Base-by-base conservation (phyloP, 23 tunicate genomes). In the Clavelina lepadiformis region DNA sequence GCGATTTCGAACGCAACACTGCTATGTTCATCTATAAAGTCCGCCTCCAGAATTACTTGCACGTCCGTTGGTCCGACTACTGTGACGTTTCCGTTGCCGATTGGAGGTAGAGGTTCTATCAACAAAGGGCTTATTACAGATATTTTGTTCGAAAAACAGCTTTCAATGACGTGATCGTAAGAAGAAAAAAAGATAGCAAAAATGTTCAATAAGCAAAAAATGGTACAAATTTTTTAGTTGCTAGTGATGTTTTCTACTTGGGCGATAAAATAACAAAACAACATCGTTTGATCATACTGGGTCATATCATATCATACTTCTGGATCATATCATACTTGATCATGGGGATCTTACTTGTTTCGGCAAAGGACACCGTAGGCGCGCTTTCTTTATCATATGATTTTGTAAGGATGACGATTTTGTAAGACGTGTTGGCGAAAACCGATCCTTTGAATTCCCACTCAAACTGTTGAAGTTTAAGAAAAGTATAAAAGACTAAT, bases 1-100 rank as follows among this genome's bases (percentile, higher is more conserved):
- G 71, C 51, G 21, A 75, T n/a, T 3, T 19, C 11, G 34, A 75
- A 51, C 23, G 51, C 33, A 29, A 63, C 44, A 5, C 33, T 4
- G 28, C 41, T 63, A 63, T 24, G 62, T 22, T 33, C 57, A 23
- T 33, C 27, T 51, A n/a, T 11, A 28, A 24, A 7, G 28, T 13
- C 5, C 0, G 31, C 31, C 57, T 44, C 22, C 3, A 59, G 47
- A 2, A n/a, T 27, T 15, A 73, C 23, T 19, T 28, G 28, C 11
- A 73, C 50, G 23, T 59, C 38, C n/a, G 51, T 61, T 15, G 67
- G 67, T 58, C 79, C 79, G 20, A 60, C 35, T 31, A 61, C 68
- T 3, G 68, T 73, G 6, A 73, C 79, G 36, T 73, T 73, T 3
- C 79, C 79, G 45, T 31, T 44, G 46, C 79, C 79, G 2, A 41